Evolutionary conservation across 1,140 invertebrate genomes (phyloP), one percentile per base, ranked within the genome.

Genomic region (Bombus impatiens): DNA sequence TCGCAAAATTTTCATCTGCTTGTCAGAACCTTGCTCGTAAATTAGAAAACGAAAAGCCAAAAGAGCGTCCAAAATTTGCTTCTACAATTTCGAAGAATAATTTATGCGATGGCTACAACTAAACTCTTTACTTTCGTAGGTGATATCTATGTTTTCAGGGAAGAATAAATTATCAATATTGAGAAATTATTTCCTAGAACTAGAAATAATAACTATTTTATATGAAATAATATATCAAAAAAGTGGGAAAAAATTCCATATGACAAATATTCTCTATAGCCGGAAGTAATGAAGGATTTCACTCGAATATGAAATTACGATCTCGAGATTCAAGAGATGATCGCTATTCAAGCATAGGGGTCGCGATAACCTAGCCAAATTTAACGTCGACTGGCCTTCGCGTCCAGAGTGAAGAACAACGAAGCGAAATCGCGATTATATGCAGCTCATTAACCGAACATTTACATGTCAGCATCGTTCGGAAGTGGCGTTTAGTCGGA

Each of bases 361-460:
- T 74, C 4, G 28, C 42, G 18, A 76, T 22, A 28, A 22, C 13
- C 57, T 13, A 25, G 25, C 2, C 22, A 22, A 62, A 75, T 75
- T 65, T 75, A 75, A 65, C 40, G 13, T 40, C 32, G 25, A 12
- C 28, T 15, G 18, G n/a, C 18, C 12, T 67, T 47, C 32, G 35
- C 13, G 42, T 53, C 28, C 10, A 6, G 22, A 10, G 28, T 22
- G 74, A 78, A 88, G 53, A 82, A 70, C 59, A 25, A 28, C 62
- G 37, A 47, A 40, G 74, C 75, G 78, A 65, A 82, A 86, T 88
- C 75, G 53, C 47, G 67, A 88, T 88, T 87, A 70, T 47, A 68
- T 67, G 68, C 68, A 78, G 65, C 83, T 88, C 78, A 89, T 89
- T 89, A 89, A 75, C 65, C 57, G 72, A 84, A 78, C 78, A 78